Percentiles rank a stretch among this genome's conserved stretches.
phyloP scores from a whole-genome alignment of 1,140 invertebrate genomes.

The Microvelia longipes region DNA sequence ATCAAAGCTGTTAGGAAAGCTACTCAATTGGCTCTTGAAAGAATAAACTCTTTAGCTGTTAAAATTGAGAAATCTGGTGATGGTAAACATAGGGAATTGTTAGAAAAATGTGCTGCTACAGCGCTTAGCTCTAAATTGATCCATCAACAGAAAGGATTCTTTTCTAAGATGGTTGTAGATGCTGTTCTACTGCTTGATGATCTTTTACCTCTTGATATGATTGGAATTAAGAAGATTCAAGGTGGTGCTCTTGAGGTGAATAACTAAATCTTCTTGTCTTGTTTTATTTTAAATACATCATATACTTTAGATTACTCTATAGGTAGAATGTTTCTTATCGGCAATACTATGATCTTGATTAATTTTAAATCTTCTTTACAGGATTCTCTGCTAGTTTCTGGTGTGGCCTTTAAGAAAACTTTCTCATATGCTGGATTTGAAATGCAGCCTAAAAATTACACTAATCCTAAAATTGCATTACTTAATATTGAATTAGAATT shows the following conservation, averaged over 20 bases:
- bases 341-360: background rate
- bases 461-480: slow-evolving; percentile 86
- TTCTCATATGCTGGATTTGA: slow-evolving; percentile 99
- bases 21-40: slow-evolving; percentile 59
- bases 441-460: slow-evolving; percentile 95
- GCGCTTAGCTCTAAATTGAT: slow-evolving; percentile 94
- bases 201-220: slow-evolving; percentile 92
- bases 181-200: slow-evolving; percentile 89
- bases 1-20: slow-evolving; percentile 75
- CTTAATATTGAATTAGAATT: slow-evolving; percentile 96
- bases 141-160: slow-evolving; percentile 88
- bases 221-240: slow-evolving; percentile 96
- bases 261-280: background rate
- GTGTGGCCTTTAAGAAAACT: slow-evolving; percentile 99
- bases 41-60: slow-evolving; percentile 73
- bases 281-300: too few species aligned
- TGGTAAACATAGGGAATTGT: slow-evolving; percentile 49
- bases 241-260: slow-evolving; percentile 76
- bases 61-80: slow-evolving; percentile 45
- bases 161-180: slow-evolving; percentile 93
- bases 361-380: slow-evolving; percentile 20
- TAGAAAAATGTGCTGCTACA: slow-evolving; percentile 90
- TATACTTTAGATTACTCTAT: too few species aligned
- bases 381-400: slow-evolving; percentile 80
- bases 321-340: too few species aligned